phyloP scores from a whole-genome alignment of 2,113 vertebrate species.

The Axis porcinus region DNA sequence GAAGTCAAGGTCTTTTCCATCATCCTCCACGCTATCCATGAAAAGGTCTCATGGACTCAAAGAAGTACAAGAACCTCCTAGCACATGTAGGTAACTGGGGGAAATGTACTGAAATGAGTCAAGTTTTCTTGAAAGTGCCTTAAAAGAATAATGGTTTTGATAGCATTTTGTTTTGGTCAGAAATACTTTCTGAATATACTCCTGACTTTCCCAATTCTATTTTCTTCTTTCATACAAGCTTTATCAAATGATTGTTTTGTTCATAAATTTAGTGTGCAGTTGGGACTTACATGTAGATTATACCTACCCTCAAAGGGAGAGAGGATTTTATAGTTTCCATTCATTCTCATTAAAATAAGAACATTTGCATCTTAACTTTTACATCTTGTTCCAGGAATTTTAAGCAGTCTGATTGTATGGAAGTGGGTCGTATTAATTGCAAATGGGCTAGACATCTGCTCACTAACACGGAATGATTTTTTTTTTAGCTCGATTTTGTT shows the following conservation, averaged over 20 bases:
- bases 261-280: slow-evolving; percentile 59
- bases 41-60: neutral
- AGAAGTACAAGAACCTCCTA: neutral
- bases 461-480: slow-evolving; percentile 57
- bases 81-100: neutral
- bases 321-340: slow-evolving; percentile 64
- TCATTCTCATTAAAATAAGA: slow-evolving; percentile 75
- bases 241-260: slow-evolving; percentile 55
- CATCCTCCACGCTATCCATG: neutral
- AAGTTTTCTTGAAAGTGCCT: neutral
- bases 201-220: neutral
- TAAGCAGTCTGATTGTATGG: slow-evolving; percentile 75
- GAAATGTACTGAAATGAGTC: neutral
- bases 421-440: slow-evolving; percentile 81
- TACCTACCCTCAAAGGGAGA: slow-evolving; percentile 63
- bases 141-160: neutral
- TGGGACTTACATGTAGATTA: slow-evolving; percentile 47
- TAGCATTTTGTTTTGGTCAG: slow-evolving; percentile 22
- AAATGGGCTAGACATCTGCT: slow-evolving; percentile 80
- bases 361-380: slow-evolving; percentile 78
- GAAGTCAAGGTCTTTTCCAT: neutral
- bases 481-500: slow-evolving; percentile 68
- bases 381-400: slow-evolving; percentile 77
- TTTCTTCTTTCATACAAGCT: slow-evolving; percentile 35
- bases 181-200: slow-evolving; percentile 54